These are phyloP conservation scores for Pagetopsis macropterus DNA, from an alignment of 2,797 vertebrate genomes.

Conservation along the genomic window DNA sequence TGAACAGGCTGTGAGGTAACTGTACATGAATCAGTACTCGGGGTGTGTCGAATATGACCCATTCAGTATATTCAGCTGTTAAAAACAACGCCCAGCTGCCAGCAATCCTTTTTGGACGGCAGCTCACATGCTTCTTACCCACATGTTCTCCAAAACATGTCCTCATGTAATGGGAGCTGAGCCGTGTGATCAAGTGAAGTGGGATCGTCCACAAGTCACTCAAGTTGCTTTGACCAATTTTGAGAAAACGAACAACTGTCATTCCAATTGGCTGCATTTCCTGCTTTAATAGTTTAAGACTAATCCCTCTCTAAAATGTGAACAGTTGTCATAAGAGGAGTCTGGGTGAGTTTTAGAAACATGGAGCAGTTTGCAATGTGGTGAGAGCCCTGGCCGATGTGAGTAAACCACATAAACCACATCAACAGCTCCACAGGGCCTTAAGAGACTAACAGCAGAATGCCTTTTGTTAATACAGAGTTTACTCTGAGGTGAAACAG, in stretches of 20 bases:
- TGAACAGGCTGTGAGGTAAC: constrained; percentile 35
- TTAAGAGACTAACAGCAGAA: constrained; percentile 11
- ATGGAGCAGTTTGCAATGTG: constrained; percentile 17
- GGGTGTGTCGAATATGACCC: constrained; percentile 63
- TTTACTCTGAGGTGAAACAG: constrained; percentile 10
- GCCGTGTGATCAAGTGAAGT: constrained; percentile 45
- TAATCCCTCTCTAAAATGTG: neutral
- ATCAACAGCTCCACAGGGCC: constrained; percentile 35
- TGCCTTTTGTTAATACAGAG: constrained; percentile 35
- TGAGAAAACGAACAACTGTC: constrained; percentile 1
- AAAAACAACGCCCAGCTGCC: constrained; percentile 68
- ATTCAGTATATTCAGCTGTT: constrained; percentile 65
- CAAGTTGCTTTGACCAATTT: constrained; percentile 12
- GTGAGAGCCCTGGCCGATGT: constrained; percentile 30
- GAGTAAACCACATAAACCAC: constrained; percentile 38
- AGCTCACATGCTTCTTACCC: constrained; percentile 43
- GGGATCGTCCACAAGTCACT: constrained; percentile 65
- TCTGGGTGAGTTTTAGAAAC: constrained; percentile 14
- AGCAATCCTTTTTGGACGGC: constrained; percentile 61
- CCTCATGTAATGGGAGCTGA: constrained; percentile 58
- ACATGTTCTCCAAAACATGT: constrained; percentile 56
- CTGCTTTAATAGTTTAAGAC: neutral
- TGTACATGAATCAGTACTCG: constrained; percentile 48
- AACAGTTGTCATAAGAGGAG: neutral
- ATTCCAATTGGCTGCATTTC: constrained; percentile 2